Conservation (phyloP, 1,140 invertebrate genomes). For the Ctenoplectra terminalis region DNA sequence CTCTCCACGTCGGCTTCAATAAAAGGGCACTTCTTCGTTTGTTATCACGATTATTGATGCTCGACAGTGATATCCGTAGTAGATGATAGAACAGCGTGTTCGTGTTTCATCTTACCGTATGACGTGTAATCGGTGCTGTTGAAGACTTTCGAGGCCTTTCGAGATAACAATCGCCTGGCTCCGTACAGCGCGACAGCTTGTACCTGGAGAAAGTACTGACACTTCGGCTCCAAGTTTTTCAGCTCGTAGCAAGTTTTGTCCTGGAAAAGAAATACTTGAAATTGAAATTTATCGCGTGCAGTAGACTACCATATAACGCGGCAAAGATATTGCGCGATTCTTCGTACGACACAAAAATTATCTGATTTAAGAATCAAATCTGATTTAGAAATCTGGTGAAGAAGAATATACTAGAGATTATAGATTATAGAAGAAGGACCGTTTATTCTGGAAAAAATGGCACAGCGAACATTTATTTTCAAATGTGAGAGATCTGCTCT, state of each 20-base stretch:
- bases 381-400: too few relatives aligned
- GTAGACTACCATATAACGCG: too few relatives aligned
- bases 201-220: constrained; percentile 88
- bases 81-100: constrained; percentile 23
- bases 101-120: constrained; percentile 74
- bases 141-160: constrained; percentile 86
- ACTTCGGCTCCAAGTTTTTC: constrained; percentile 85
- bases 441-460: too few relatives aligned
- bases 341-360: too few relatives aligned
- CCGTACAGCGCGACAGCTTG: constrained; percentile 87
- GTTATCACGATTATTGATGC: constrained; percentile 61
- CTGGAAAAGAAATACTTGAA: too few relatives aligned
- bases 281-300: too few relatives aligned
- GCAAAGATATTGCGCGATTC: too few relatives aligned
- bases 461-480: too few relatives aligned
- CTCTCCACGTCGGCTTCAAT: constrained; percentile 67
- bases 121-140: constrained; percentile 85
- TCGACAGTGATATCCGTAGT: constrained; percentile 32
- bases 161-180: constrained; percentile 85
- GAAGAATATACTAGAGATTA: too few relatives aligned
- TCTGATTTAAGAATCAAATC: too few relatives aligned
- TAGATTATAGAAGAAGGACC: too few relatives aligned
- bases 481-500: too few relatives aligned
- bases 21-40: constrained; percentile 65
- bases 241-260: constrained; percentile 85